Evolutionary conservation across 2,888 invertebrate species (phyloP), one percentile per base, ranked within the genome.

Genomic region (Acleris holmiana): DNA sequence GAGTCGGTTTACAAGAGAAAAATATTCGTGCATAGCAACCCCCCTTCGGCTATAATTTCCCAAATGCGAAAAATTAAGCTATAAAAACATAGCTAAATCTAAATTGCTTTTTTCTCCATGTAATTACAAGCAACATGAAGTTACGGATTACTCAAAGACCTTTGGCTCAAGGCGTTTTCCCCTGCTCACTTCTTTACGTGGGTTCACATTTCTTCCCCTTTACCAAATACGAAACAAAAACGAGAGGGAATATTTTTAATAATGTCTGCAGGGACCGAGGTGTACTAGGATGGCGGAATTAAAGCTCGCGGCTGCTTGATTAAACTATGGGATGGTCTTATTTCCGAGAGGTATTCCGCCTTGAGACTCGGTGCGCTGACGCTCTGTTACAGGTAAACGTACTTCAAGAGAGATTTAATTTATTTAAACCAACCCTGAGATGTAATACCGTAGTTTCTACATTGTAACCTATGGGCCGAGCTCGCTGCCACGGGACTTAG

Each of bases 141-240:
- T 75, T 69, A 73, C 48, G 78, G 78, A 80, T 82, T 76, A 79
- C 78, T 82, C 79, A 82, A 81, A 85, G 80, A 84, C 83, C 83
- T 83, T 80, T 80, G 71, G 84, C 85, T 80, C 67, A 67, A 68
- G 83, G 84, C 82, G 76, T 73, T 82, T 77, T 75, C 77, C 76
- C 78, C 80, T 74, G 74, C 76, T 75, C 73, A 72, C 72, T 77
- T 80, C 77, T 79, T 80, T 76, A 68, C 70, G 62, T 67, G 66
- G 71, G 72, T 69, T 66, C 72, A 77, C 71, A 67, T 74, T 77
- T 76, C 35, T 74, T 75, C 71, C 67, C 70, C 73, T 78, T 79
- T 76, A 69, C 62, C 63, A 74, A 72, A 73, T 74, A 76, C 53
- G 29, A 57, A 61, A 58, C 44, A 66, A 66, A 61, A 49, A 66